Conservation (phyloP, 1,140 invertebrate genomes). For the Trachymyrmex cornetzi region DNA sequence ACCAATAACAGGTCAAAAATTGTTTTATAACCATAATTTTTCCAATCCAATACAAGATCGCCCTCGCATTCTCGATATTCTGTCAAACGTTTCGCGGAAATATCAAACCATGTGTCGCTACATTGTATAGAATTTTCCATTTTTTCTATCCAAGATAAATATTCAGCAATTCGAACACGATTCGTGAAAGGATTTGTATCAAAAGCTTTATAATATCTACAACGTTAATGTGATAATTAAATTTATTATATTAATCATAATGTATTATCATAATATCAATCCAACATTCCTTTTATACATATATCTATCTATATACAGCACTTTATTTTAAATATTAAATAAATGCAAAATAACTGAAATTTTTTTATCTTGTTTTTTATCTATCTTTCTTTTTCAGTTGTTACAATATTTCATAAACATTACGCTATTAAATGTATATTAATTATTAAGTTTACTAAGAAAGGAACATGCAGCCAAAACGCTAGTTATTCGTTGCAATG, state of each 20-base stretch:
- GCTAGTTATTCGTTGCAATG: too few relatives aligned
- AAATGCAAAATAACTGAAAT: constrained; percentile 21
- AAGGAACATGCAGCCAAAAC: too few relatives aligned
- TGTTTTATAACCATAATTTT: constrained; percentile 88
- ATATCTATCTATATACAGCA: not conserved
- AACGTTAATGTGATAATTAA: constrained; percentile 53
- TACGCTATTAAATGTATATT: not conserved
- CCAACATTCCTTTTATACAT: not conserved
- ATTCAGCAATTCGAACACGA: constrained; percentile 81
- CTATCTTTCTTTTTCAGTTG: not conserved
- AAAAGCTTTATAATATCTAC: constrained; percentile 80
- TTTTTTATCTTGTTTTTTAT: not conserved
- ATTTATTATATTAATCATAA: not conserved
- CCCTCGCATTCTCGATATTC: constrained; percentile 89
- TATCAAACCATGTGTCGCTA: constrained; percentile 88
- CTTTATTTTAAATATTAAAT: not conserved
- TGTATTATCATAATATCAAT: constrained; percentile 6
- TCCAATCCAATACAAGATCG: constrained; percentile 88
- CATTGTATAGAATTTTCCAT: constrained; percentile 88
- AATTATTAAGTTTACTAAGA: not conserved
- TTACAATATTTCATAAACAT: not conserved
- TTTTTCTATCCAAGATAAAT: constrained; percentile 87
- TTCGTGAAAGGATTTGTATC: constrained; percentile 74
- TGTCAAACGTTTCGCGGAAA: constrained; percentile 87
- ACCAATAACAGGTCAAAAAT: constrained; percentile 89